Base-by-base conservation (phyloP, 2,888 invertebrate genomes). In the Harmothoe impar region DNA sequence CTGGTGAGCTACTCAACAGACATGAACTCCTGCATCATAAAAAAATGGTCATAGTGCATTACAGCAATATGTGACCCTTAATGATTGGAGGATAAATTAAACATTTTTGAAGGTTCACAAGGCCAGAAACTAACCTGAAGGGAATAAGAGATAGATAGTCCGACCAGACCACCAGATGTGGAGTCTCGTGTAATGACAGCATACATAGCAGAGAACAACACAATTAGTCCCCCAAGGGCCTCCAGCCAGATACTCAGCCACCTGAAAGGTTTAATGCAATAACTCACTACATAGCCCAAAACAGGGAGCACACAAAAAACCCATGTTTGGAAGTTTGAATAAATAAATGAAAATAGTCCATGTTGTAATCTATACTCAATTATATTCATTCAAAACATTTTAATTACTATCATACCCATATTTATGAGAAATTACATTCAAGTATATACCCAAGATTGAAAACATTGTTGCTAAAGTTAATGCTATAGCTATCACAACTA, bases 211-310 rank as follows among this genome's bases (percentile, higher is more conserved):
- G 99, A 97, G 95, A 98, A 98, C 95, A 99, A 97, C 93, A 99
- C 98, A 92, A 99, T 98, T 90, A 98, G 96, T 96, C 98, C 99
- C 93, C 99, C 99, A 91, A 99, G 97, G 97, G 98, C 98, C 96
- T 99, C 99, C 91, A 99, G 96, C 54, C 99, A 97, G 56, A 99
- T 97, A 0, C 98, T 98, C 93, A 99, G 96, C 99, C 99, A 99
- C 94, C 98, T 97, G 77, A 35, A 89, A 96, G 35, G 25, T 51
- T 33, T 51, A 10, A 43, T 29, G 3, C 5, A 62, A 62, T 62
- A n/a, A 62, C 20, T 43, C n/a, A n/a, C n/a, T n/a, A n/a, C n/a
- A n/a, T n/a, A n/a, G n/a, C n/a, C n/a, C n/a, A n/a, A n/a, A n/a
- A n/a, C n/a, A n/a, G n/a, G n/a, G n/a, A n/a, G n/a, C n/a, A n/a